Evolutionary conservation across 2,888 invertebrate genomes (phyloP), one percentile per base, ranked within the genome.

Genomic region (Spodoptera picta): DNA sequence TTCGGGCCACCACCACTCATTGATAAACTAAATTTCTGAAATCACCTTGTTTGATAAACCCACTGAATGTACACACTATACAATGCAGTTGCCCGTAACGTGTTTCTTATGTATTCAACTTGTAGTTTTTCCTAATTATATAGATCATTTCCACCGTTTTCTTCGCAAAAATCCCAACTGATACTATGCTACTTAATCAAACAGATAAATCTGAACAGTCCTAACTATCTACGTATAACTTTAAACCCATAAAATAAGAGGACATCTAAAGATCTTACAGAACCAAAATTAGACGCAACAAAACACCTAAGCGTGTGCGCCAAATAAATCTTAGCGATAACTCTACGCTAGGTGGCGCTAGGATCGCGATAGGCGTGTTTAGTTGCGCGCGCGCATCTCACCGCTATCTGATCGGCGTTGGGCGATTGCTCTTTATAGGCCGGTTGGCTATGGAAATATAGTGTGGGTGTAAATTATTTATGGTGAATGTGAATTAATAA

Each of bases 311-410:
- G 76, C 77, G 80, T 83, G 82, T 83, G 84, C 73, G 73, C 79
- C 76, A 84, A 82, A 90, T 89, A 90, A 89, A 90, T 90, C 88
- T 83, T 73, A 71, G 77, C 76, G 88, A 90, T 90, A 88, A 84
- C 85, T 86, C 81, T 69, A 67, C 67, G 75, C 83, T 87, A 88
- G 89, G 89, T 88, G 89, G 86, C 83, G 86, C 79, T 81, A 70
- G 74, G 59, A 87, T 87, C 85, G 77, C 73, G 90, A 90, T 90
- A 86, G 82, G 82, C 86, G 65, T 75, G 77, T 86, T 76, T 62
- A 76, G 81, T 60, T 54, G 71, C 70, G 67, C 78, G 73, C 58
- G 84, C 80, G 78, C 79, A 81, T 79, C 73, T 76, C 64, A 51
- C 59, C 63, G 67, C 71, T 77, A 82, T 79, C 80, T 75, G 84